Conservation (phyloP, 1,140 invertebrate species). For the Drosophila ohnishii region DNA sequence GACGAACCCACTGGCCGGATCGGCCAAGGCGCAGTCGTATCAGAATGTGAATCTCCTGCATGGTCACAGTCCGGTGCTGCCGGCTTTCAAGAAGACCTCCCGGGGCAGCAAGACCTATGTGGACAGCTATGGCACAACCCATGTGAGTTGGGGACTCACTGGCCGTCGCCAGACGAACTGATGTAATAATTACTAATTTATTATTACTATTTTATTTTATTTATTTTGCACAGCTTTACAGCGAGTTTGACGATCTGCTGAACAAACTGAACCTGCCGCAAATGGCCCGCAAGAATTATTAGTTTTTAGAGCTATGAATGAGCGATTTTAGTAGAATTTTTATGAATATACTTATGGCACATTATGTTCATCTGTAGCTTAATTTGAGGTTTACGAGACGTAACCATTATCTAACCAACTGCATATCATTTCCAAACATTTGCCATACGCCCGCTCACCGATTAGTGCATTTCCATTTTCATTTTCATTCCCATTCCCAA, state of each 20-base stretch:
- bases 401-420: constrained; percentile 35
- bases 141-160: constrained; percentile 53
- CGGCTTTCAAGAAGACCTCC: constrained; percentile 67
- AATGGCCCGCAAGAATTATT: constrained; percentile 62
- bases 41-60: constrained; percentile 77
- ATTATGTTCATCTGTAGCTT: constrained; percentile 21
- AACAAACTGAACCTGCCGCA: constrained; percentile 73
- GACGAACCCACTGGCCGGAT: constrained; percentile 40
- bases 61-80: constrained; percentile 54
- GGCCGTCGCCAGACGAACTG: neutral
- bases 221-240: constrained; percentile 60
- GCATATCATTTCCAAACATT: constrained; percentile 44
- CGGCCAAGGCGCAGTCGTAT: constrained; percentile 71
- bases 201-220: constrained; percentile 20
- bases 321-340: constrained; percentile 30
- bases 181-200: constrained; percentile 11
- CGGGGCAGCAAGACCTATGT: constrained; percentile 73
- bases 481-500: constrained; percentile 20
- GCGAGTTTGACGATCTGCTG: constrained; percentile 77
- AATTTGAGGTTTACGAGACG: constrained; percentile 19
- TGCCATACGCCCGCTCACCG: constrained; percentile 46
- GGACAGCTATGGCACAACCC: constrained; percentile 73
- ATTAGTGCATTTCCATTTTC: constrained; percentile 34
- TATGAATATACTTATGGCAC: constrained; percentile 35
- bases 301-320: constrained; percentile 29